Evolutionary conservation across 2,797 vertebrate species (phyloP).

Genomic region (Pagetopsis macropterus): DNA sequence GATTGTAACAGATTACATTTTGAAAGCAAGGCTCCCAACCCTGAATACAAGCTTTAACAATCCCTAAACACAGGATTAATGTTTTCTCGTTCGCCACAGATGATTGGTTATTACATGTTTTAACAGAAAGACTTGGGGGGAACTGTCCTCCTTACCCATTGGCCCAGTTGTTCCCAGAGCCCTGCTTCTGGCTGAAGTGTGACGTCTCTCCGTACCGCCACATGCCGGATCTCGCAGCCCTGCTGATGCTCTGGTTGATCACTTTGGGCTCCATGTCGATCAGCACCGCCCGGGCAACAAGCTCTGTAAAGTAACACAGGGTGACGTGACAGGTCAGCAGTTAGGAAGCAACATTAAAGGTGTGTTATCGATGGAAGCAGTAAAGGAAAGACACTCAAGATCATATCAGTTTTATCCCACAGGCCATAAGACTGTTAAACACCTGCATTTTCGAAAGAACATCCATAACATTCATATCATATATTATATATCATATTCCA

Average conservation of each 20-base stretch:
- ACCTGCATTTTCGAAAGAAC: no score
- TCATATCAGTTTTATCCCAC: no score
- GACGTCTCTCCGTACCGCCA: constrained; percentile 89
- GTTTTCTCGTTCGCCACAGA: not conserved
- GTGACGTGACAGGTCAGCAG: not conserved
- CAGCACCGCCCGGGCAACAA: constrained; percentile 89
- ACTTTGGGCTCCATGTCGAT: constrained; percentile 99
- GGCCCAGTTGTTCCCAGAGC: constrained; percentile 99
- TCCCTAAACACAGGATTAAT: not conserved
- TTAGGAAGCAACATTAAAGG: accelerated
- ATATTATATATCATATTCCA: no score
- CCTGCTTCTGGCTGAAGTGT: constrained; percentile 94
- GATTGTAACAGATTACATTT: no score
- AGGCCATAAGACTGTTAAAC: no score
- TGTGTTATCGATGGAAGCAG: not conserved
- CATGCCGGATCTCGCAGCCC: constrained; percentile 83
- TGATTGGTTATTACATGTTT: not conserved
- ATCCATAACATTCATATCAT: no score
- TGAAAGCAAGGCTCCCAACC: no score
- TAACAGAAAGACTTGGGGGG: not conserved
- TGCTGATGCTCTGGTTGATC: constrained; percentile 86
- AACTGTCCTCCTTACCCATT: constrained; percentile 88
- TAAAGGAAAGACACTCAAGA: no score
- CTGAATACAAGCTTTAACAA: no score
- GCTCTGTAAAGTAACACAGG: constrained; percentile 70